Conservation (phyloP, 2,888 invertebrate species). For the Agapetus fuscipes region DNA sequence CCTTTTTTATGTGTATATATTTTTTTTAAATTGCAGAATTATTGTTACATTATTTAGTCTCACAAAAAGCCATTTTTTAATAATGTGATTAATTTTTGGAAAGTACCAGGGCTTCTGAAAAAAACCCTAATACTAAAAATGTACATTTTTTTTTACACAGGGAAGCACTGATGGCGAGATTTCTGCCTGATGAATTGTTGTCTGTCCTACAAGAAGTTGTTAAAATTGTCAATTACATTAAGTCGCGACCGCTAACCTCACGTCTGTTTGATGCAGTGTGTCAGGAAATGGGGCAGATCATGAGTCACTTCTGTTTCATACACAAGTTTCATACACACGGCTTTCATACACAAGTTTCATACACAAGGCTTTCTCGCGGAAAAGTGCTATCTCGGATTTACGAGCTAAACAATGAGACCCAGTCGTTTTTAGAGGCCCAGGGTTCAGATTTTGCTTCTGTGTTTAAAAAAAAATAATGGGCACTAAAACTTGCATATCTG, state of each 20-base stretch:
- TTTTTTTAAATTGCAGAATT: no score
- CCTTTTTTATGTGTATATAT: no score
- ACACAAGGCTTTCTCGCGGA: constrained; percentile 4
- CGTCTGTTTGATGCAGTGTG: constrained; percentile 17
- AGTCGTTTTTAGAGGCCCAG: constrained; percentile 4
- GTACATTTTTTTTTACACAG: constrained; percentile 16
- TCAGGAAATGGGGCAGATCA: constrained; percentile 21
- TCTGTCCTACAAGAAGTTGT: constrained; percentile 12
- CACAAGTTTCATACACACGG: constrained; percentile 1
- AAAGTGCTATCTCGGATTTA: constrained; percentile 5
- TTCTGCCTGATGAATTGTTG: constrained; percentile 12
- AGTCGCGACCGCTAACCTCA: constrained; percentile 18
- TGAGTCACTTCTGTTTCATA: constrained; percentile 8
- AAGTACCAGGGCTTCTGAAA: constrained; percentile 15
- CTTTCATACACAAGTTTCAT: constrained; percentile 4
- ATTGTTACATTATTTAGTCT: no score
- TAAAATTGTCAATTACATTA: constrained; percentile 18
- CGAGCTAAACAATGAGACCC: constrained; percentile 3
- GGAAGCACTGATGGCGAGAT: constrained; percentile 16
- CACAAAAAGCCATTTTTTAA: no score
- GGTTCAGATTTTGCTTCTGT: constrained; percentile 4
- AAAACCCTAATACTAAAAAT: constrained; percentile 11
- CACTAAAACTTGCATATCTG: constrained; percentile 18
- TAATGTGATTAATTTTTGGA: no score
- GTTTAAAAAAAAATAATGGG: constrained; percentile 12